Evolutionary conservation across 2,888 invertebrate genomes (phyloP), one percentile per base, ranked within the genome.

Genomic region (Aleiodes leptofemur): DNA sequence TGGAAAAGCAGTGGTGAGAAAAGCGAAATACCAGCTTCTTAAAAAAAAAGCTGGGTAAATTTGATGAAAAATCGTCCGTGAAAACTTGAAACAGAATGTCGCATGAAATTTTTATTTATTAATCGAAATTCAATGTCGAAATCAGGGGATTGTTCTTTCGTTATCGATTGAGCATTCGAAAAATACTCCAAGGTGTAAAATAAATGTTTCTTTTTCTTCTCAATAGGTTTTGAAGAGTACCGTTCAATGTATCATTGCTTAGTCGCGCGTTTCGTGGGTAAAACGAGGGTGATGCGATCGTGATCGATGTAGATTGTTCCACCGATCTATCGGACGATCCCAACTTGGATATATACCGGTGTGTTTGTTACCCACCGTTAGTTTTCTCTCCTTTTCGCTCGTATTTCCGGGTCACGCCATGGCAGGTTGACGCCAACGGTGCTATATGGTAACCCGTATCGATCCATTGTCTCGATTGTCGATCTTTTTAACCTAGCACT

Each of bases 251-350:
- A 16, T 6, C 48, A 48, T 50, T 43, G 43, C 38, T 11, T n/a
- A 64, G 64, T 64, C 64, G 14, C 64, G 16, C 16, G 43, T 53
- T 57, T 31, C 53, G 56, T 51, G 53, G 53, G 48, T 61, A 48
- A 56, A 76, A 69, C 53, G 56, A 55, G 48, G 38, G 55, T 43
- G 61, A 69, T 34, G 85, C 82, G 86, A 87, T 87, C 87, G 86
- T 87, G 87, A 87, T 87, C 86, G 87, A 87, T 87, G 84, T 84
- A 86, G 86, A 87, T 87, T 86, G 81, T 83, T 85, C 80, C 80
- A 82, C 81, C 83, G 82, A 82, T 86, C 84, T 83, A 84, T 85
- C 79, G 78, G 77, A 68, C 81, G 77, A 83, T 82, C 78, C 82
- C 68, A 68, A 68, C 31, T 50, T 43, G 64, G 43, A 64, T 64